A percentile compares a stretch with the other conserved stretches of the same genome.
Conservation (phyloP, 1,140 invertebrate genomes). For the Vanessa atalanta region DNA sequence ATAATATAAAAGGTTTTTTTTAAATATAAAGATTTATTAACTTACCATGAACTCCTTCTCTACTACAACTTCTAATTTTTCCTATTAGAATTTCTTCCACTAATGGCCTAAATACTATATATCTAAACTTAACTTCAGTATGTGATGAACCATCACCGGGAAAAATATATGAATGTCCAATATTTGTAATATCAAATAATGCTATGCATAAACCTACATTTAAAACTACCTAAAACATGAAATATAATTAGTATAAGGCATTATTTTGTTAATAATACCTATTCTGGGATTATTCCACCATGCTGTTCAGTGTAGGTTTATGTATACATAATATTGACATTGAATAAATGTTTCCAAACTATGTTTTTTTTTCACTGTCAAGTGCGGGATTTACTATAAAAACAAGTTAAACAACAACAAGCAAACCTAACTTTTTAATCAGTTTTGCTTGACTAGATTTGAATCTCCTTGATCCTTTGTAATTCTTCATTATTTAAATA, state of each 20-base stretch:
- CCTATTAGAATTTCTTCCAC: conserved; percentile 96
- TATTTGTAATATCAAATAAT: conserved; percentile 92
- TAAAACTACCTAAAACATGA: conserved; percentile 89
- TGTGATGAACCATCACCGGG: conserved; percentile 97
- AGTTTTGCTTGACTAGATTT: no score
- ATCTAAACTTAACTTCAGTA: conserved; percentile 94
- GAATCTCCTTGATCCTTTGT: no score
- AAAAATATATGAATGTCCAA: conserved; percentile 94
- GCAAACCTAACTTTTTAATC: no score
- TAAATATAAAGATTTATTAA: background rate
- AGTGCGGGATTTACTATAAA: no score
- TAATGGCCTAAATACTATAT: conserved; percentile 95
- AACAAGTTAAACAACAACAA: no score
- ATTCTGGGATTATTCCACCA: background rate
- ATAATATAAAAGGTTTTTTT: no score
- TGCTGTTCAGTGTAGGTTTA: background rate
- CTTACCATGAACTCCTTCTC: conserved; percentile 95
- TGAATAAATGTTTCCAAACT: background rate
- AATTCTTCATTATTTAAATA: no score
- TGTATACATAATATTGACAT: background rate
- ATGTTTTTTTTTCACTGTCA: no score
- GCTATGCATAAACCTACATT: conserved; percentile 96
- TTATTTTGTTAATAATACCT: background rate
- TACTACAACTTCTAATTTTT: conserved; percentile 94
- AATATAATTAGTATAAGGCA: background rate